phyloP scores from a whole-genome alignment of 2,797 vertebrate genomes.

The Chrysocyon brachyurus region DNA sequence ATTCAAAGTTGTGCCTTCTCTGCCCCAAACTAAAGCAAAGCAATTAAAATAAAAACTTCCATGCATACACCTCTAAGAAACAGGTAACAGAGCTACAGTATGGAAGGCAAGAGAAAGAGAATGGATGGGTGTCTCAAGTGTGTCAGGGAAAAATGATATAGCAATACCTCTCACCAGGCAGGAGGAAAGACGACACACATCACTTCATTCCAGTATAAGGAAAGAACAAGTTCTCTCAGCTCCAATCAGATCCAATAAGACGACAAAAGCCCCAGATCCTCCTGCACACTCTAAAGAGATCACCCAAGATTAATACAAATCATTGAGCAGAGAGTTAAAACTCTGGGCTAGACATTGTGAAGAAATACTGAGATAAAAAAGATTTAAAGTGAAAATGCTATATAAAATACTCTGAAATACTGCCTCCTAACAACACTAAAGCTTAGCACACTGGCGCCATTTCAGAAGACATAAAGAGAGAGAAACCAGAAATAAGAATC shows the following conservation, averaged over 20 bases:
- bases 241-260: background rate
- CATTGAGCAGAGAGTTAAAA: background rate
- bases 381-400: background rate
- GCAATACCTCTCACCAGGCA: background rate
- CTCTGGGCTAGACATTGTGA: too few relatives aligned
- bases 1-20: background rate
- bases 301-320: background rate
- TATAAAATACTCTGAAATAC: background rate
- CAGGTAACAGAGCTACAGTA: background rate
- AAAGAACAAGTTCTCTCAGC: background rate
- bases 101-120: background rate
- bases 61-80: background rate
- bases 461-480: background rate
- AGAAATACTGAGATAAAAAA: background rate
- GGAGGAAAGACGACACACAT: background rate
- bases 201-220: background rate
- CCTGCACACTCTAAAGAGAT: background rate
- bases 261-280: background rate
- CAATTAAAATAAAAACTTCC: background rate
- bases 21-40: background rate
- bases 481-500: slow-evolving; percentile 13
- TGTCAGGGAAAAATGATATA: background rate
- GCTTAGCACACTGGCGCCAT: background rate
- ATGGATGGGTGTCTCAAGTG: background rate
- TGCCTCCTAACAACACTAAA: background rate